phyloP scores from a whole-genome alignment of 2,113 vertebrate genomes.

The Morone saxatilis region DNA sequence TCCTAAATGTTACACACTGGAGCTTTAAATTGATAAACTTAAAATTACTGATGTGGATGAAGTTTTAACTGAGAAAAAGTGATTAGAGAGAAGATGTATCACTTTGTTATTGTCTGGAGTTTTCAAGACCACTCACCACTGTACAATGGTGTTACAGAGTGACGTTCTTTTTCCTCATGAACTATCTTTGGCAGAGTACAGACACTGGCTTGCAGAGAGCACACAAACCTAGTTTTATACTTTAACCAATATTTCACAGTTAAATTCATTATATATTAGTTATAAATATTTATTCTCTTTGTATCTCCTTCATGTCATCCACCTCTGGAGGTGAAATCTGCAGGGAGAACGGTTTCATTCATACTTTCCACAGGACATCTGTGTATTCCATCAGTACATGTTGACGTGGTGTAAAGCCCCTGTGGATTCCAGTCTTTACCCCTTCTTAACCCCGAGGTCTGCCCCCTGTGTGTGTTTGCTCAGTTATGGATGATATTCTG shows the following conservation, averaged over 20 bases:
- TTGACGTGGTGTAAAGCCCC: neutral
- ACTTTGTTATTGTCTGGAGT: no score
- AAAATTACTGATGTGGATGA: no score
- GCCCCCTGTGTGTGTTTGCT: constrained; percentile 14
- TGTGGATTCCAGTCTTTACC: constrained; percentile 25
- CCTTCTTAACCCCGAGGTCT: constrained; percentile 15
- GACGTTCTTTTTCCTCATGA: no score
- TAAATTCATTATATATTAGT: neutral
- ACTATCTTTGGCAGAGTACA: no score
- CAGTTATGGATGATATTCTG: constrained; percentile 29
- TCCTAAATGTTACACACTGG: no score
- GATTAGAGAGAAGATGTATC: no score
- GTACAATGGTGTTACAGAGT: no score
- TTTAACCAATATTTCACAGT: neutral
- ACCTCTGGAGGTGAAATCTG: neutral
- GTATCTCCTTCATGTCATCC: neutral
- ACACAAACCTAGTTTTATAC: no score
- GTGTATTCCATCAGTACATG: constrained; percentile 7
- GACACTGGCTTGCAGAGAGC: no score
- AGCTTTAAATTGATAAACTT: no score
- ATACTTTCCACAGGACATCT: constrained; percentile 8
- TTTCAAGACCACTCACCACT: no score
- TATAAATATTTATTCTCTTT: neutral
- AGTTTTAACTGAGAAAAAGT: no score
- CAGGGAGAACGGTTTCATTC: constrained; percentile 1